Evolutionary conservation across 2,113 vertebrate genomes (phyloP).

Genomic region (Notiomystis cincta): DNA sequence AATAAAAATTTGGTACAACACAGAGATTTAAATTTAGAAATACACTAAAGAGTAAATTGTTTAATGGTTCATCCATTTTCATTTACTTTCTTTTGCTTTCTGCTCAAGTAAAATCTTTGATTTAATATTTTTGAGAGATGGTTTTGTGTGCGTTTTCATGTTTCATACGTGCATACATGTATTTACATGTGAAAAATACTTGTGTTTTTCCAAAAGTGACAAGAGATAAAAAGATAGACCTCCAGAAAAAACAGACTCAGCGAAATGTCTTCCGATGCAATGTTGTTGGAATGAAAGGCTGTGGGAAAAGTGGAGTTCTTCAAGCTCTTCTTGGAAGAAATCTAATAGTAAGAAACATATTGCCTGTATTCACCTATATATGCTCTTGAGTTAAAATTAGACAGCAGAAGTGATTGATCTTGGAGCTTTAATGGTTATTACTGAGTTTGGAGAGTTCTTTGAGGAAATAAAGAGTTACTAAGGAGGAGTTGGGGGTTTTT

Average conservation of each 20-base stretch:
- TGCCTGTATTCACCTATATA: neutral
- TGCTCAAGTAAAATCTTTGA: neutral
- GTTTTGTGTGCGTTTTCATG: neutral
- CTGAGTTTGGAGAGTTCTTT: neutral
- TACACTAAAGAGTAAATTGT: neutral
- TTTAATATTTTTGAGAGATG: neutral
- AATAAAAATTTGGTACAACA: neutral
- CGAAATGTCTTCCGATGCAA: constrained; percentile 96
- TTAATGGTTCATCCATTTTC: neutral
- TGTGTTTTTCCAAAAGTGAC: constrained; percentile 79
- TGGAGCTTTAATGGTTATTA: neutral
- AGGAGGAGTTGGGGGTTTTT: neutral
- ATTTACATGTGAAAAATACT: neutral
- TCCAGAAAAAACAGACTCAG: constrained; percentile 98
- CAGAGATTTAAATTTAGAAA: neutral
- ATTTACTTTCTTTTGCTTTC: neutral
- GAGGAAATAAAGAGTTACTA: neutral
- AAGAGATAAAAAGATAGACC: constrained; percentile 95
- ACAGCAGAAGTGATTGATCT: neutral
- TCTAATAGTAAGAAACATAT: constrained; percentile 76
- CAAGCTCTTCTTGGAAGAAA: constrained; percentile 91
- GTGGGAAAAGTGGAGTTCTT: constrained; percentile 92
- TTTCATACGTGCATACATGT: neutral
- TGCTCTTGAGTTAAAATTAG: neutral
- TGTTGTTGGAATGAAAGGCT: constrained; percentile 84